A percentile compares a stretch with the other conserved stretches of the same genome.
These are phyloP conservation scores for Calliphora vicina DNA, from an alignment of 1,140 invertebrate species.

Conservation along the genomic window DNA sequence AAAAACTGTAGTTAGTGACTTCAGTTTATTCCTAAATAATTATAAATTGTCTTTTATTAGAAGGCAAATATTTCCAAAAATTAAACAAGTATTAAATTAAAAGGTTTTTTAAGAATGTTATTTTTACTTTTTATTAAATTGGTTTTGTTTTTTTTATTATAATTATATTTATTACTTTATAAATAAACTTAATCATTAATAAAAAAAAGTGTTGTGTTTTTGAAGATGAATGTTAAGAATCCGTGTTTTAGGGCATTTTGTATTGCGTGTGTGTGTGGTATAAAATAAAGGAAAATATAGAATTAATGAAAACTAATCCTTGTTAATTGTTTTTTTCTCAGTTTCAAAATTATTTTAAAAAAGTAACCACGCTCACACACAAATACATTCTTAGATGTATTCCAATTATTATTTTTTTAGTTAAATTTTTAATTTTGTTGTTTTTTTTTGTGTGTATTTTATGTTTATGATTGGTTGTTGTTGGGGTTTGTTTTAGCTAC, in stretches of 20 bases:
- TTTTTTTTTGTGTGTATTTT: not conserved
- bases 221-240: constrained; percentile 25
- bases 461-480: not conserved
- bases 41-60: too few species aligned
- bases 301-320: not conserved
- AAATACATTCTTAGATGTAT: not conserved
- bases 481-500: constrained; percentile 8
- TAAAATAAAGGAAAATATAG: not conserved
- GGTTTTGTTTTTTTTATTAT: constrained; percentile 4
- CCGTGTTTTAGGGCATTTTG: constrained; percentile 14
- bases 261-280: not conserved
- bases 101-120: constrained; percentile 6
- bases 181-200: constrained; percentile 35
- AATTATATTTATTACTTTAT: constrained; percentile 30
- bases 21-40: too few species aligned
- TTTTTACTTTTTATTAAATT: constrained; percentile 24
- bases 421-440: too few species aligned
- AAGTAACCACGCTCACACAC: not conserved
- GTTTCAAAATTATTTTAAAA: not conserved
- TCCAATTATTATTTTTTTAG: too few species aligned
- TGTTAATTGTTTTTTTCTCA: not conserved
- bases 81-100: not conserved
- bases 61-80: too few species aligned
- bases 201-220: constrained; percentile 13
- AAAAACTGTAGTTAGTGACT: too few species aligned